Evolutionary conservation across 1,140 invertebrate species (phyloP), one percentile per base, ranked within the genome.

Genomic region (Papilio polyxenes): DNA sequence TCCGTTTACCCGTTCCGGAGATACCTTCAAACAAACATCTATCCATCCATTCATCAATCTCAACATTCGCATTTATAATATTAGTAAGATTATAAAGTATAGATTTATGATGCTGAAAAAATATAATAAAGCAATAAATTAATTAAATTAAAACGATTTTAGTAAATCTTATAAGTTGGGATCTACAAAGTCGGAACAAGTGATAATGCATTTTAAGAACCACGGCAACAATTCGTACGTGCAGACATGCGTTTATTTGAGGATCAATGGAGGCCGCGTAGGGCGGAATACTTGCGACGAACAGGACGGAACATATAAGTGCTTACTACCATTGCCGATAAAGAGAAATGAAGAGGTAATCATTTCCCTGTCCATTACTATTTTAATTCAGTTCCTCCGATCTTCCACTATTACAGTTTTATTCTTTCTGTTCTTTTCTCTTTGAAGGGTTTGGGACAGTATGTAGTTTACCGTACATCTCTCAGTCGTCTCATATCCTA

Each of bases 191-290:
- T 75, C 20, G 10, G 86, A 87, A 44, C 87, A 75, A 37, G 81
- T 87, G 48, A 85, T 13, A 3, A 20, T 89, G 1, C 20, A 31
- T 0, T 83, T 89, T 1, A 56, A 37, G 0, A 89, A 89, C 40
- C 37, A 83, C 3, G 89, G 89, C 31, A 83, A 84, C 40, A 65
- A 53, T 4, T 82, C 87, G 0, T 87, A 83, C 40, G 83, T 56
- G 2, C 77, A 81, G 1, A 82, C 86, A 5, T 90, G 89, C 74
- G 85, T 84, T 0, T 72, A 82, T 31, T 72, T 91, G 69, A 44
- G 51, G 13, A 72, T 88, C 6, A 51, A 9, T 13, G 89, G 89
- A 1, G 85, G 82, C 3, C 81, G 84, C 44, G 85, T 88, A 3
- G 40, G 37, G 2, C 72, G 56, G 13, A 56, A 81, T 6, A 75